Percentiles rank a stretch among this genome's conserved stretches.
phyloP scores from a whole-genome alignment of 2,888 invertebrate species.

The Gisinianus flammeolus region DNA sequence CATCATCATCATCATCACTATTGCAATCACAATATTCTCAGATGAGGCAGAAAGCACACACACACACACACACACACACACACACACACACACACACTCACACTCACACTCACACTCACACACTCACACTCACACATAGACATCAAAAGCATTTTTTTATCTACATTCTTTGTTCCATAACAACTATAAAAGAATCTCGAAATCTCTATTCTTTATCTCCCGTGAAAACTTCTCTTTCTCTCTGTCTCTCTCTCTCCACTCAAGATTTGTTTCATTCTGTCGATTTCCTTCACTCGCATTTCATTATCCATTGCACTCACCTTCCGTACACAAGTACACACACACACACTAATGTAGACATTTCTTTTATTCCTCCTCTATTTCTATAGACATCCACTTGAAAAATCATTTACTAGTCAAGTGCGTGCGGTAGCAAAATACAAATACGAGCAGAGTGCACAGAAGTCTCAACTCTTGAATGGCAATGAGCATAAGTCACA shows the following conservation, averaged over 20 bases:
- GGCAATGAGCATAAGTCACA: background rate
- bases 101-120: background rate
- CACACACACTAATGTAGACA: too few relatives aligned
- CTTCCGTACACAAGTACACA: too few relatives aligned
- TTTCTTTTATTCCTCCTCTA: background rate
- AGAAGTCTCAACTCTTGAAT: background rate
- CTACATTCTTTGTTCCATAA: background rate
- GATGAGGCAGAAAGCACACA: constrained; percentile 17
- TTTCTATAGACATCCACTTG: background rate
- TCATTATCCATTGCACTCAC: background rate
- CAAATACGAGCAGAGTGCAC: background rate
- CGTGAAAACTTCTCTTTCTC: background rate
- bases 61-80: too few relatives aligned
- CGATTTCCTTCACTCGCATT: background rate
- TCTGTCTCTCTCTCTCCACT: background rate
- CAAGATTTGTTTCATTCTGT: constrained; percentile 15
- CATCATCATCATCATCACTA: background rate
- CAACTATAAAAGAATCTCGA: background rate
- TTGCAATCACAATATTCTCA: background rate
- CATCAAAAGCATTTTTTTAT: background rate
- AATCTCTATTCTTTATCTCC: background rate
- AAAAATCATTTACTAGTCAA: background rate
- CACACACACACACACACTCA: background rate
- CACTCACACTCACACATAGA: background rate
- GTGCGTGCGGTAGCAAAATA: background rate